phyloP scores from a whole-genome alignment of 2,797 vertebrate species.

The Amphiprion clarkii region DNA sequence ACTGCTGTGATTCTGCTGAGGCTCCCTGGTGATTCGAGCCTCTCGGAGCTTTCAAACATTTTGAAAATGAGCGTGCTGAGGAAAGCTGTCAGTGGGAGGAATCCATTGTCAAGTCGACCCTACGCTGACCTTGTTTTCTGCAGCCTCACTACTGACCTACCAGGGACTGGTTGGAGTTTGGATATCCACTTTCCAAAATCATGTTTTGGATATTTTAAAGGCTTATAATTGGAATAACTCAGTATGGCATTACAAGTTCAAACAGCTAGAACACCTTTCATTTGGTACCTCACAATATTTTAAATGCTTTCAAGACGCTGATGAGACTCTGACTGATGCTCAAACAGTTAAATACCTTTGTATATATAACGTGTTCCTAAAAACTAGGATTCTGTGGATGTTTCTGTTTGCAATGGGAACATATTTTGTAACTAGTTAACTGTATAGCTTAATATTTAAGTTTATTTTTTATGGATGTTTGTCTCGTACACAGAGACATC shows the following conservation, averaged over 20 bases:
- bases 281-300: conserved; percentile 53
- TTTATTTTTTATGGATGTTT: conserved; percentile 70
- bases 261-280: conserved; percentile 15
- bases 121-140: conserved; percentile 38
- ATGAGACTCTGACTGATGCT: conserved; percentile 40
- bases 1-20: conserved; percentile 45
- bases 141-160: conserved; percentile 13
- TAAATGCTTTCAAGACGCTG: conserved; percentile 11
- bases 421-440: conserved; percentile 64
- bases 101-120: conserved; percentile 11
- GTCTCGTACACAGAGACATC: conserved; percentile 74
- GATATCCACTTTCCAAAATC: background rate
- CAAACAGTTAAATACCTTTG: conserved; percentile 40
- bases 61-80: conserved; percentile 24
- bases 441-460: conserved; percentile 83
- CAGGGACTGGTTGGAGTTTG: conserved; percentile 24
- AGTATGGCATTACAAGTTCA: conserved; percentile 11
- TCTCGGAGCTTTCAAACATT: conserved; percentile 27
- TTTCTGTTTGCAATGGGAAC: conserved; percentile 71
- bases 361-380: conserved; percentile 39
- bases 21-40: background rate
- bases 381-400: conserved; percentile 41
- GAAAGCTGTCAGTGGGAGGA: conserved; percentile 26
- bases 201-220: conserved; percentile 21
- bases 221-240: conserved; percentile 19